Conservation (phyloP, 2,888 invertebrate genomes). For the Micropterix aruncella region DNA sequence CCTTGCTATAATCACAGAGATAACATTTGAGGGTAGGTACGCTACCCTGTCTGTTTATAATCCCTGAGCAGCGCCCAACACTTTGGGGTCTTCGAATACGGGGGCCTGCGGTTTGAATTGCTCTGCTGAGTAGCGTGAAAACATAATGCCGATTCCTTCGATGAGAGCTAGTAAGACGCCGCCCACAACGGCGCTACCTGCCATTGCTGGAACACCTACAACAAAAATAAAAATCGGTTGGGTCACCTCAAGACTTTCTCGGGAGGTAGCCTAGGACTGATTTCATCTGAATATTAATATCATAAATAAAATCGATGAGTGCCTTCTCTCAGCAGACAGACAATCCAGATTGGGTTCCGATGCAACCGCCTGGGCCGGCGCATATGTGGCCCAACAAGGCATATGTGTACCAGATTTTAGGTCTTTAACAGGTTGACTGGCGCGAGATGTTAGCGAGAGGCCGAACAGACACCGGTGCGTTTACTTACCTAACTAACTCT, state of each 20-base stretch:
- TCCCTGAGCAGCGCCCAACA: conserved; percentile 40
- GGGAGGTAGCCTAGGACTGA: too few relatives aligned
- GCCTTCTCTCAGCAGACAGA: too few relatives aligned
- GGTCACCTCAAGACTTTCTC: too few relatives aligned
- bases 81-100: conserved; percentile 64
- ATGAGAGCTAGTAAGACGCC: conserved; percentile 91
- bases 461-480: neutral
- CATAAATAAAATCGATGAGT: too few relatives aligned
- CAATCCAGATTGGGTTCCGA: too few relatives aligned
- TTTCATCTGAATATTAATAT: too few relatives aligned
- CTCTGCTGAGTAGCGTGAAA: conserved; percentile 83
- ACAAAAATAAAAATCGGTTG: conserved; percentile 10
- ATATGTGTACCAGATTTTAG: too few relatives aligned
- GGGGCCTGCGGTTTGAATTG: conserved; percentile 79
- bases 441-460: neutral
- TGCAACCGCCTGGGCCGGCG: too few relatives aligned
- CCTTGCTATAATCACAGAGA: too few relatives aligned
- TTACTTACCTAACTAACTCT: neutral
- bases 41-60: neutral
- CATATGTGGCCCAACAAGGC: too few relatives aligned
- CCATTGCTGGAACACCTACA: conserved; percentile 66
- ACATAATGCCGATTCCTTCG: conserved; percentile 92
- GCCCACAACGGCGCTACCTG: conserved; percentile 91
- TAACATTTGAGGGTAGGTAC: neutral
- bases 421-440: too few relatives aligned